phyloP scores from a whole-genome alignment of 1,140 invertebrate species.

The Drosophila ironensis region DNA sequence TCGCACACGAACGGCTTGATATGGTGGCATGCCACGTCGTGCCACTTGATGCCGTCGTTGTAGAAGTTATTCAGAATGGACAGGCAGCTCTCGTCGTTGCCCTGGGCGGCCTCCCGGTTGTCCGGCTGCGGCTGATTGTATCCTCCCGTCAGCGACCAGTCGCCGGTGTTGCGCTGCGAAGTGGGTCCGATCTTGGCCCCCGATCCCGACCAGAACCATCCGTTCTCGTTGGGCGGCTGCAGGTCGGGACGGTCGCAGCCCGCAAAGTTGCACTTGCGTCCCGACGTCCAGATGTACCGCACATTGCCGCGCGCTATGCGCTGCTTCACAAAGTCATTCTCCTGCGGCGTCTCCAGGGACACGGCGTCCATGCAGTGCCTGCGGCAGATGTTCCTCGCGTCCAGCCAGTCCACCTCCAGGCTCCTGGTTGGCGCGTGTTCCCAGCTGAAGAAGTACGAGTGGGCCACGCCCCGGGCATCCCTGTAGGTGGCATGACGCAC shows the following conservation, averaged over 20 bases:
- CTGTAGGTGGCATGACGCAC: conserved; percentile 93
- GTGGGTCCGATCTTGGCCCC: conserved; percentile 94
- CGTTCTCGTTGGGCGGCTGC: conserved; percentile 93
- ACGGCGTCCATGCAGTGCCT: conserved; percentile 97
- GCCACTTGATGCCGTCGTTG: conserved; percentile 94
- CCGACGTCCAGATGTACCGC: conserved; percentile 94
- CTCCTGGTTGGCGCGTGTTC: conserved; percentile 92
- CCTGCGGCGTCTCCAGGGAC: conserved; percentile 93
- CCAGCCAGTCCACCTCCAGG: conserved; percentile 94
- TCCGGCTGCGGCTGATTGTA: conserved; percentile 93
- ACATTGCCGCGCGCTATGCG: conserved; percentile 88
- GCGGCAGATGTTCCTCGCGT: conserved; percentile 94
- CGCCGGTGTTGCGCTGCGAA: conserved; percentile 92
- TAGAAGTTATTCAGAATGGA: conserved; percentile 96
- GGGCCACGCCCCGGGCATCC: conserved; percentile 91
- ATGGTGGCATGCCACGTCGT: conserved; percentile 95
- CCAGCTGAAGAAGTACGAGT: conserved; percentile 97
- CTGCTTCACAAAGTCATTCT: conserved; percentile 95
- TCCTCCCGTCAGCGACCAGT: conserved; percentile 93
- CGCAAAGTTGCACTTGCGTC: conserved; percentile 95
- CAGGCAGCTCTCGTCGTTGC: conserved; percentile 93
- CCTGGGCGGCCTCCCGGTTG: conserved; percentile 93
- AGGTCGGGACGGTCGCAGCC: conserved; percentile 93
- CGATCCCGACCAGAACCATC: conserved; percentile 97
- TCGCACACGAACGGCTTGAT: conserved; percentile 96